These are phyloP conservation scores for Hyles lineata DNA, from an alignment of 2,888 invertebrate genomes.

Conservation along the genomic window DNA sequence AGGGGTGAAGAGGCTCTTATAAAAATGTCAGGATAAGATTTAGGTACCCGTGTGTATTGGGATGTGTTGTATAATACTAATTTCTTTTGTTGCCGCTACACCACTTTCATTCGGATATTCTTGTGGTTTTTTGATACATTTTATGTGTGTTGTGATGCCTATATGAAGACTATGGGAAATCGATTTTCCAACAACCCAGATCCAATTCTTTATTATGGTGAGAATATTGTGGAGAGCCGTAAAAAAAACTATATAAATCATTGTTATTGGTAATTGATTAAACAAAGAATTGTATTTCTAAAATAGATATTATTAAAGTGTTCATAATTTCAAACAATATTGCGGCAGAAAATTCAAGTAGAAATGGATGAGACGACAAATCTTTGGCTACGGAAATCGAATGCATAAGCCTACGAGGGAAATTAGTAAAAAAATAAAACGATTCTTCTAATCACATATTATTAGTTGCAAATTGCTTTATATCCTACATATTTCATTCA, in stretches of 20 bases:
- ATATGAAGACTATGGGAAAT: neutral
- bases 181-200: too few relatives aligned
- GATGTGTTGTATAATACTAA: constrained; percentile 55
- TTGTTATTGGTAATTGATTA: too few relatives aligned
- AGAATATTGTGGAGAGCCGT: too few relatives aligned
- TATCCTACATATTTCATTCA: neutral
- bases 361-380: too few relatives aligned
- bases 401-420: too few relatives aligned
- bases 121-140: constrained; percentile 30
- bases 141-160: constrained; percentile 26
- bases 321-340: too few relatives aligned
- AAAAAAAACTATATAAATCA: too few relatives aligned
- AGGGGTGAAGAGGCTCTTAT: constrained; percentile 77
- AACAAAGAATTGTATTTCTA: too few relatives aligned
- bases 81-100: constrained; percentile 46
- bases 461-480: neutral
- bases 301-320: too few relatives aligned
- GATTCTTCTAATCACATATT: neutral
- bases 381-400: too few relatives aligned
- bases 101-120: constrained; percentile 38
- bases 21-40: constrained; percentile 79
- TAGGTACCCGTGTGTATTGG: constrained; percentile 67
- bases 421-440: neutral
- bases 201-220: too few relatives aligned
- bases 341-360: too few relatives aligned